A percentile compares a stretch with the other conserved stretches of the same genome.
Conservation (phyloP, 2,888 invertebrate species). For the Myopa tessellatipennis region DNA sequence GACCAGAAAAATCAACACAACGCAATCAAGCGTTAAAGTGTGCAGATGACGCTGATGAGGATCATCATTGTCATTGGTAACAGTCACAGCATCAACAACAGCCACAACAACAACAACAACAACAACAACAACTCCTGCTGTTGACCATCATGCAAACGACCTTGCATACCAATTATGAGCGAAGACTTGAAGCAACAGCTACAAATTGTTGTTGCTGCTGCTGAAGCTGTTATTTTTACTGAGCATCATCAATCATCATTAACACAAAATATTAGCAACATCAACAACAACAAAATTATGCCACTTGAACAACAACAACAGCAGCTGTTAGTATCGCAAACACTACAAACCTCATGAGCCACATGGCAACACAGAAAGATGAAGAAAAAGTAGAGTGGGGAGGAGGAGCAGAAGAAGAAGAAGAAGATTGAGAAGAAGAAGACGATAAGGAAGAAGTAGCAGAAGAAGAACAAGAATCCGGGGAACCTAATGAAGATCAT, state of each 20-base stretch:
- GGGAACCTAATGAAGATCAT: neutral
- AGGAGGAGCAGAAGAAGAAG: neutral
- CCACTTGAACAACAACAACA: slow-evolving; percentile 8
- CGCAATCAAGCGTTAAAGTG: neutral
- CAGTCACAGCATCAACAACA: neutral
- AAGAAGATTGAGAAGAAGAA: no score
- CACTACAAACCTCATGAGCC: no score
- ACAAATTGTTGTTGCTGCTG: neutral
- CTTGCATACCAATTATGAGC: slow-evolving; percentile 19
- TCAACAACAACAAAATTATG: slow-evolving; percentile 11
- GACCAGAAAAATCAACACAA: neutral
- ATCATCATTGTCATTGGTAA: slow-evolving; percentile 8
- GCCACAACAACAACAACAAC: neutral
- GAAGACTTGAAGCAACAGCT: neutral
- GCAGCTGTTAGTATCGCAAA: no score
- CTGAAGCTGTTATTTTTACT: neutral
- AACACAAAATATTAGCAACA: slow-evolving; percentile 31
- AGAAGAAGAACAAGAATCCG: no score
- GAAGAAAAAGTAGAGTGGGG: neutral
- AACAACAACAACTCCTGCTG: neutral
- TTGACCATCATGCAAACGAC: slow-evolving; percentile 26
- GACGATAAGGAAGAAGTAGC: neutral
- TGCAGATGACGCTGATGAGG: neutral
- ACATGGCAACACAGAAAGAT: neutral
- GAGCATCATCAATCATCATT: slow-evolving; percentile 32